Evolutionary conservation across 2,797 vertebrate species (phyloP), one percentile per base, ranked within the genome.

Genomic region (Takifugu ocellatus): DNA sequence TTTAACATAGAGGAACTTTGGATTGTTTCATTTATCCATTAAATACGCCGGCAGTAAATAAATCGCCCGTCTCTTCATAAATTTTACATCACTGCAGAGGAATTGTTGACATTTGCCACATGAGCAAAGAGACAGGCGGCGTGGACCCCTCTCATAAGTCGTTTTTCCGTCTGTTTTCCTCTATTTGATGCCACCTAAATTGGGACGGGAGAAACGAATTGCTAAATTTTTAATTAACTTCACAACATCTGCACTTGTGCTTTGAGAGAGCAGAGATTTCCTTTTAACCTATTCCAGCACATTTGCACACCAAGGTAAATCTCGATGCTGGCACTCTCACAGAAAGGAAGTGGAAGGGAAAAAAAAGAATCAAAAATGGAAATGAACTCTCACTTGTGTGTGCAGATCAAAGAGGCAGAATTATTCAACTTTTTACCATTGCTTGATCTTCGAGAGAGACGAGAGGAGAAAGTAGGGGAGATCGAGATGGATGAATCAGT

Each of bases 191-290:
- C 85, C 87, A 86, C 88, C 90, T 90, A 92, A 92, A 92, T 92
- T 91, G 86, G 90, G 89, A 88, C 84, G 68, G 85, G 87, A 92
- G 88, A 91, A 91, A 91, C 83, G 86, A 91, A 92, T 90, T 89
- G 89, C 89, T 92, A 91, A 89, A 93, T 93, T 91, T 92, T 92
- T 93, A 93, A 93, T 93, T 90, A 92, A 90, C 92, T 92, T 91
- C 90, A 92, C 84, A 91, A 92, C 92, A 93, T 93, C 92, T 93
- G 92, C 88, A 92, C 88, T 90, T 91, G 90, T 89, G 88, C 90
- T 92, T 91, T 87, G 89, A 90, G 87, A 89, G 89, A 90, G 88
- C 82, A 83, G 88, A 89, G 87, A 85, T 92, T 93, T 92, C 87
- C 92, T 93, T 93, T 93, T 92, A 93, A 93, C 91, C 91, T 92